Conservation (phyloP, 1,140 invertebrate species). For the Helicoverpa armigera region DNA sequence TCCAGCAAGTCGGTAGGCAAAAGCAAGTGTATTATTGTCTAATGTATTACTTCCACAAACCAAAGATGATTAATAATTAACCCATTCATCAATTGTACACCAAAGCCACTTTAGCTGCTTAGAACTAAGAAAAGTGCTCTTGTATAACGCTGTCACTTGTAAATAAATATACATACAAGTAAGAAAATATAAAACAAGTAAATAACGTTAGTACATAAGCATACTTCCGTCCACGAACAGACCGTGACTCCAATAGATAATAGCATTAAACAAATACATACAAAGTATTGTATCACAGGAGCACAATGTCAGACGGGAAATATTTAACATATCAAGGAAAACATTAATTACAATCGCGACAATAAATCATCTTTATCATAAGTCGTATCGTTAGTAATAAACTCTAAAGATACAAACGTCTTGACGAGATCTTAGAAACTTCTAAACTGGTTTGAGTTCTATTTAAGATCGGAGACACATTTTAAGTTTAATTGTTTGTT, state of each 20-base stretch:
- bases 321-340: conserved; percentile 40
- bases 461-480: background rate
- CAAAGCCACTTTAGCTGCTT: too few species aligned
- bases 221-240: conserved; percentile 3
- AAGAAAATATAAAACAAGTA: background rate
- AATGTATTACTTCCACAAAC: too few species aligned
- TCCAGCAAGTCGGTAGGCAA: too few species aligned
- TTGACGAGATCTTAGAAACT: background rate
- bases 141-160: background rate
- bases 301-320: conserved; percentile 42
- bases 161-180: background rate
- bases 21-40: too few species aligned
- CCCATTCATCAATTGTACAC: too few species aligned
- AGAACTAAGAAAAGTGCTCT: background rate
- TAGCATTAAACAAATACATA: conserved; percentile 2
- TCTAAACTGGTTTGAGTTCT: background rate
- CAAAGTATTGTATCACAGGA: background rate
- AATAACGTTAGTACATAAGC: background rate
- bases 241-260: conserved; percentile 41
- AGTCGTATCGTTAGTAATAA: conserved; percentile 23
- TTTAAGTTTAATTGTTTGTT: background rate
- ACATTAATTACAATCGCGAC: conserved; percentile 34
- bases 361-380: conserved; percentile 31
- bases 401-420: background rate
- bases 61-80: too few species aligned